phyloP scores from a whole-genome alignment of 1,140 invertebrate genomes.

The Orius laevigatus region DNA sequence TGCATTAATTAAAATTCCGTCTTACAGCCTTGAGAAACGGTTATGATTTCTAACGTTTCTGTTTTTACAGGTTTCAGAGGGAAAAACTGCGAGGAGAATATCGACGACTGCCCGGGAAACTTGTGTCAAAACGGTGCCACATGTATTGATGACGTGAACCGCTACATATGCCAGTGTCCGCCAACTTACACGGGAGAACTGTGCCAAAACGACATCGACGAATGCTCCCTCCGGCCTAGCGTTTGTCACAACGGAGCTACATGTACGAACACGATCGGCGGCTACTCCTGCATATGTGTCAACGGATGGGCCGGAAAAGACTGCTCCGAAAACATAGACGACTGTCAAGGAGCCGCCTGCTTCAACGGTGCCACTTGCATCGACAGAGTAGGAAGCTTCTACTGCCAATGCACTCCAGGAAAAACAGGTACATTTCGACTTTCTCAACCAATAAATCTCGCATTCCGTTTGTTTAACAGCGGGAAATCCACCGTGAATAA shows the following conservation, averaged over 20 bases:
- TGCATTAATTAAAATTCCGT: too few species aligned
- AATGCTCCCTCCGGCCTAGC: constrained; percentile 59
- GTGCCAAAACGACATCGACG: constrained; percentile 62
- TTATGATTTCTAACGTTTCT: constrained; percentile 15
- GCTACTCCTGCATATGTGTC: constrained; percentile 90
- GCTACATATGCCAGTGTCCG: constrained; percentile 75
- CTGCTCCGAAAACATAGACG: constrained; percentile 85
- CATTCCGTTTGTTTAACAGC: not conserved
- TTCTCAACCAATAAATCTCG: not conserved
- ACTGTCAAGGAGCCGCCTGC: constrained; percentile 81
- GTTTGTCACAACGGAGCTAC: constrained; percentile 90
- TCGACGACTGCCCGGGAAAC: constrained; percentile 79
- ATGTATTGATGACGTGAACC: constrained; percentile 72
- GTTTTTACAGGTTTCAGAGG: constrained; percentile 60
- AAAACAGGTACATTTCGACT: constrained; percentile 64
- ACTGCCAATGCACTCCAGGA: constrained; percentile 85
- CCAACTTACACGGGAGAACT: constrained; percentile 70
- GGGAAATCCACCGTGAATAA: too few species aligned
- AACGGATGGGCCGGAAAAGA: constrained; percentile 86
- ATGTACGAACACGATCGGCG: constrained; percentile 76
- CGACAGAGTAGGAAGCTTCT: constrained; percentile 84
- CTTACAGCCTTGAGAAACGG: too few species aligned
- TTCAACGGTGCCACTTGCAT: constrained; percentile 95
- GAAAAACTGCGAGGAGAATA: constrained; percentile 73
- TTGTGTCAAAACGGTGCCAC: constrained; percentile 81